Base-by-base conservation (phyloP, 2,797 vertebrate genomes). In the Hylomyscus alleni region DNA sequence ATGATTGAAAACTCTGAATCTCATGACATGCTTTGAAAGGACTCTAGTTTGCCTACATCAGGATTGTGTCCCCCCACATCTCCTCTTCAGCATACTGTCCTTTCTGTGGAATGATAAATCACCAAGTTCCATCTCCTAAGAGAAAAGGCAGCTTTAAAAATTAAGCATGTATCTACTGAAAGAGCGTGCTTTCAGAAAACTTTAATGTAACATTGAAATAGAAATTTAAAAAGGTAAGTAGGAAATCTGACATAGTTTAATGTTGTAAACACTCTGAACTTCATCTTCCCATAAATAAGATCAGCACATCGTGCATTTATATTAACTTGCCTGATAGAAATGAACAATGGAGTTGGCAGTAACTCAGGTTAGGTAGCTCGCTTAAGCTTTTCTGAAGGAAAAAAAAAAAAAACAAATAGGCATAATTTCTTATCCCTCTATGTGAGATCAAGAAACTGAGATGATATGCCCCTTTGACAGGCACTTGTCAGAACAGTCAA, bases 201-300 rank as follows among this genome's bases (percentile, higher is more conserved):
- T 50, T 73, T 8, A 24, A 44, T 62, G 9, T 54, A 47, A 60
- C 72, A 89, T 44, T 60, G 81, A 87, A 95, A 40, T 65, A 31
- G 26, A 62, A 65, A 82, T 86, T 72, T 75, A 86, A 90, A 93
- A 37, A 83, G 69, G 78, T 94, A 94, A 56, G 50, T 89, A 77
- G 54, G 60, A 94, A 54, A 95, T 54, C 9, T 93, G 37, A 91
- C 72, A 10, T 52, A 75, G 22, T 92, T 90, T 82, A 94, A 76
- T 93, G n/a, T 73, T 87, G 86, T 81, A 87, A 96, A 89, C 8
- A 83, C 62, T 93, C 20, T 34, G 24, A 84, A 75, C n/a, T 12
- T 56, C 37, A 11, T 58, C 17, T 11, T 29, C 11, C 80, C 84
- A 5, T 60, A 86, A 96, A 85, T 92, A 75, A 91, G 11, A 37